Evolutionary conservation across 2,113 vertebrate species (phyloP).

Genomic region (Nyctereutes procyonoides): DNA sequence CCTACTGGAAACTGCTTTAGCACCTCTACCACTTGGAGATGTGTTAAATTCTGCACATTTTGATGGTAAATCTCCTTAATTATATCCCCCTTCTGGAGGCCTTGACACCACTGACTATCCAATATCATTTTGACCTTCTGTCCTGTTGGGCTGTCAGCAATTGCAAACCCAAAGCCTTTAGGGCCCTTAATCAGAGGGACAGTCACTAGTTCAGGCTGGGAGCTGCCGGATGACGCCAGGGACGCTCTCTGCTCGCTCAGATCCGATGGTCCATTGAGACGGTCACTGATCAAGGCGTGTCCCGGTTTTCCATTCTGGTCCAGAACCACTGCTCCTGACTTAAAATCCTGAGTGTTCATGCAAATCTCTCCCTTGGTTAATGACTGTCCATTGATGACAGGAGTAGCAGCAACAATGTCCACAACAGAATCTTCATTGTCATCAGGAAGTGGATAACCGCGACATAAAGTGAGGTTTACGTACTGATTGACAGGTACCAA

Average conservation of each 20-base stretch:
- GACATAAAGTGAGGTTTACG: slow-evolving; percentile 96
- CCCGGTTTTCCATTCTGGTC: slow-evolving; percentile 89
- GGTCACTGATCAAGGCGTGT: slow-evolving; percentile 88
- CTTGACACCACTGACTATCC: slow-evolving; percentile 98
- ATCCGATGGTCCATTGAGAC: slow-evolving; percentile 88
- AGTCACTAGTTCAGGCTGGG: slow-evolving; percentile 95
- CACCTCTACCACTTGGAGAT: slow-evolving; percentile 98
- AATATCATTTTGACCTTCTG: slow-evolving; percentile 99
- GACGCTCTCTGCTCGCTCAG: slow-evolving; percentile 86
- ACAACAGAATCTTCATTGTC: slow-evolving; percentile 91
- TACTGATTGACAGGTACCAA: slow-evolving; percentile 96
- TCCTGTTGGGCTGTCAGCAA: slow-evolving; percentile 96
- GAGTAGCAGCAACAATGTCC: slow-evolving; percentile 89
- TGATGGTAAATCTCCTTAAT: slow-evolving; percentile 98
- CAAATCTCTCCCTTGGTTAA: slow-evolving; percentile 86
- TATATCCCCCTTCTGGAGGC: slow-evolving; percentile 96
- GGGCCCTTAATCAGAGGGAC: slow-evolving; percentile 96
- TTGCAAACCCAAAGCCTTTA: slow-evolving; percentile 97
- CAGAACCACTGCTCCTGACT: slow-evolving; percentile 82
- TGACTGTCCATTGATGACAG: slow-evolving; percentile 89
- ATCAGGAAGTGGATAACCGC: slow-evolving; percentile 97
- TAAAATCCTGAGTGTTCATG: slow-evolving; percentile 88
- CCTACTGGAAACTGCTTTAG: slow-evolving; percentile 97
- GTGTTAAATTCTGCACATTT: slow-evolving; percentile 96
- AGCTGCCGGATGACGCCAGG: slow-evolving; percentile 89